Evolutionary conservation across 2,797 vertebrate genomes (phyloP).

Genomic region (Notamacropus eugenii): DNA sequence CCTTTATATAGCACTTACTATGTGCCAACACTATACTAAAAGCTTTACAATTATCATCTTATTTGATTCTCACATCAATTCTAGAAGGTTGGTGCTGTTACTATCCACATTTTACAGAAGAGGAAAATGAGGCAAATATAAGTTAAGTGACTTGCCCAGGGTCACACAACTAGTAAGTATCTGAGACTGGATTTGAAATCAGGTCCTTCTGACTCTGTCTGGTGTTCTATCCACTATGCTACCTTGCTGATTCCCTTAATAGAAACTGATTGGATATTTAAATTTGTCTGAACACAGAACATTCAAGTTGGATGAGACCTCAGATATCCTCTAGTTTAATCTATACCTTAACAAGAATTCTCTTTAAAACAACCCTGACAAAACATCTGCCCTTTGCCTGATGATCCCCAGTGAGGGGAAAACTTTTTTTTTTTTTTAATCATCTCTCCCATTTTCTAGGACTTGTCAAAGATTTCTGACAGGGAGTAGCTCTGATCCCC

Average conservation of each 20-base stretch:
- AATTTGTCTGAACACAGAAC: not conserved
- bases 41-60: not conserved
- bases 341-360: no score
- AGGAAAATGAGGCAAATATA: not conserved
- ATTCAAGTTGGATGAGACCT: not conserved
- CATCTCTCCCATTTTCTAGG: no score
- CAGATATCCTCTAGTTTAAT: not conserved
- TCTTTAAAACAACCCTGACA: no score
- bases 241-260: not conserved
- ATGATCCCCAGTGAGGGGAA: no score
- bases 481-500: no score
- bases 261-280: not conserved
- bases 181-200: not conserved
- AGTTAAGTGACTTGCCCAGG: not conserved
- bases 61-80: not conserved
- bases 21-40: not conserved
- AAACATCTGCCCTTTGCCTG: no score
- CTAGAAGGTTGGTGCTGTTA: not conserved
- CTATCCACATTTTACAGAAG: not conserved
- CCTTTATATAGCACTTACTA: not conserved
- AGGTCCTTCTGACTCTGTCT: not conserved
- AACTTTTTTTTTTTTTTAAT: no score
- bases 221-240: not conserved
- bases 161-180: not conserved
- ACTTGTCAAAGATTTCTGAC: no score